Percentiles rank a stretch among this genome's conserved stretches.
phyloP scores from a whole-genome alignment of 2,797 vertebrate species.

The Vultur gryphus region DNA sequence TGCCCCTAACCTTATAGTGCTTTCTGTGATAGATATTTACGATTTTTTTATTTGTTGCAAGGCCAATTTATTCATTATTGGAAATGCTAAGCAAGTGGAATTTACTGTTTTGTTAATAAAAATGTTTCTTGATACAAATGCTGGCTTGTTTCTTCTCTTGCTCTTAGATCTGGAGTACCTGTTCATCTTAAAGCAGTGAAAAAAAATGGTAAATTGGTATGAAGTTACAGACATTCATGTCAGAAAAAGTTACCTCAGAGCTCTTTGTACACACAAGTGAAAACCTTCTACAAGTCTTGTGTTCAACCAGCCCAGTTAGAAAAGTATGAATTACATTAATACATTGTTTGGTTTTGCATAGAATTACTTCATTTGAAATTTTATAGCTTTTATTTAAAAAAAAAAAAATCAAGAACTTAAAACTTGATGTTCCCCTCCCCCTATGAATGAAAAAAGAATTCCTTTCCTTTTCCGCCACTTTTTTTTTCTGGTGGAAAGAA shows the following conservation, averaged over 20 bases:
- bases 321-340: neutral
- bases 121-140: slow-evolving; percentile 85
- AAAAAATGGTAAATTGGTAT: neutral
- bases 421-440: neutral
- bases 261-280: neutral
- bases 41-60: slow-evolving; percentile 83
- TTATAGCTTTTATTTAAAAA: neutral
- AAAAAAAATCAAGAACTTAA: neutral
- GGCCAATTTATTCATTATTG: slow-evolving; percentile 86
- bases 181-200: neutral
- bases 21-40: slow-evolving; percentile 84
- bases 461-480: neutral
- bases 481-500: neutral
- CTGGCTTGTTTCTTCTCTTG: slow-evolving; percentile 57
- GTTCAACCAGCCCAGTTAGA: neutral
- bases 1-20: slow-evolving; percentile 79
- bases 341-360: neutral
- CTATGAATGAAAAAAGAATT: neutral
- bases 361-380: neutral
- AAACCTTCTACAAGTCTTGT: neutral
- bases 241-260: neutral
- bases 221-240: neutral
- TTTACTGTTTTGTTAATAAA: slow-evolving; percentile 88
- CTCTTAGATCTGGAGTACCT: neutral
- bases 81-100: slow-evolving; percentile 88